Conservation (phyloP, 23 tunicate species). For the Trididemnum clinides region DNA sequence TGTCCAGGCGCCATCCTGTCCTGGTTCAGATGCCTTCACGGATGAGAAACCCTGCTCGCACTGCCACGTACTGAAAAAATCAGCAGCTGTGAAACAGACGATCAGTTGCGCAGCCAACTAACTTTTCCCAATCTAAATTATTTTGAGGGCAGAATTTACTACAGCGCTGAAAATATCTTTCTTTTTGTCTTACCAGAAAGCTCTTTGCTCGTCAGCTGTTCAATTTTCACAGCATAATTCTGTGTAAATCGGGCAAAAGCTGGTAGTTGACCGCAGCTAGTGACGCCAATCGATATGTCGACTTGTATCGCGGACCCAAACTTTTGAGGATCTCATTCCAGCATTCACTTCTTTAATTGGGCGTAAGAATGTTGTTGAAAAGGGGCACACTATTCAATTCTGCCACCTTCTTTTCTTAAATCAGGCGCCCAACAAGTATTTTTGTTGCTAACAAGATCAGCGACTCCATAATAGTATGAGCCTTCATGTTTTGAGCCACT, state of each 20-base stretch:
- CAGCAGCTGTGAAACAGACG: neutral
- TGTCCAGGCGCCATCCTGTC: neutral
- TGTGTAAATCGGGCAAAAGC: neutral
- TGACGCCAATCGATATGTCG: neutral
- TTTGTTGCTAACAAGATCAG: no score
- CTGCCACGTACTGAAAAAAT: neutral
- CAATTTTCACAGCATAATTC: neutral
- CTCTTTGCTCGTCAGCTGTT: neutral
- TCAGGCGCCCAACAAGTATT: no score
- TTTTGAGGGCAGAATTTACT: neutral
- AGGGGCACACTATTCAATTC: no score
- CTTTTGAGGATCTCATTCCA: neutral
- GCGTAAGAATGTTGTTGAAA: neutral
- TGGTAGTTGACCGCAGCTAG: neutral
- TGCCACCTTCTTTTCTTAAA: no score
- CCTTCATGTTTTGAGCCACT: no score
- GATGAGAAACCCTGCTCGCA: neutral
- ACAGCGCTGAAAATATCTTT: neutral
- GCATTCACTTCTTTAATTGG: neutral
- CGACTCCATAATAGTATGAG: no score
- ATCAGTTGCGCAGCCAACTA: no score
- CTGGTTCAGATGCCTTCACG: neutral
- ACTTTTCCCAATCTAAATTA: neutral
- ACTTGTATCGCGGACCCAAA: neutral
- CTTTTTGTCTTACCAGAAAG: neutral